Conservation (phyloP, 2,888 invertebrate genomes). For the Aleiodes testaceus region DNA sequence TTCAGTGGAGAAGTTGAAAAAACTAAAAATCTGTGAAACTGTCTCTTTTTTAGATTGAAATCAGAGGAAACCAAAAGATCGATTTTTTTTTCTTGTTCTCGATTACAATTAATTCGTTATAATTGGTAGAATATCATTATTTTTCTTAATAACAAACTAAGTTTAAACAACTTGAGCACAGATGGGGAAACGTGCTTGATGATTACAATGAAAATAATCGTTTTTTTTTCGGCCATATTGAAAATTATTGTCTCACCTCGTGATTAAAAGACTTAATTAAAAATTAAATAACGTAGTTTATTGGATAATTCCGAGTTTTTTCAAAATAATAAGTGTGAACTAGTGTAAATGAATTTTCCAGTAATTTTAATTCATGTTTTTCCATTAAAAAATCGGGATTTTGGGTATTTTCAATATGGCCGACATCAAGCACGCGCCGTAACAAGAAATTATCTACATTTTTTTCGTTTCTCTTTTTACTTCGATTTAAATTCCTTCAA, state of each 20-base stretch:
- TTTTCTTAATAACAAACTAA: constrained; percentile 62
- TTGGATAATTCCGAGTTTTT: constrained; percentile 5
- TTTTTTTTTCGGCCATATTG: constrained; percentile 8
- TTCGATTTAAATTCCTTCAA: constrained; percentile 30
- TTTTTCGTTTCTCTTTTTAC: constrained; percentile 38
- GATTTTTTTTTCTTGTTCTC: constrained; percentile 43
- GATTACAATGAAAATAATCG: constrained; percentile 5
- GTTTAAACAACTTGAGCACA: constrained; percentile 71
- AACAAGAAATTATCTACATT: constrained; percentile 68
- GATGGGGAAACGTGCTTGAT: constrained; percentile 58
- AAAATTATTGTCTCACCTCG: neutral
- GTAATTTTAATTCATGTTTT: constrained; percentile 16
- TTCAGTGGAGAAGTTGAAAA: constrained; percentile 15
- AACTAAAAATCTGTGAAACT: neutral
- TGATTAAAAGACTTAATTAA: constrained; percentile 12
- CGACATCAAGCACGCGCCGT: constrained; percentile 51
- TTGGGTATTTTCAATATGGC: constrained; percentile 30
- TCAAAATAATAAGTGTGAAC: constrained; percentile 4
- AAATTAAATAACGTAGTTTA: constrained; percentile 25
- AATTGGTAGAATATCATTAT: constrained; percentile 52
- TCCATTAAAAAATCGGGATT: constrained; percentile 35
- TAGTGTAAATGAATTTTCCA: neutral
- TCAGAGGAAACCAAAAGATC: constrained; percentile 50
- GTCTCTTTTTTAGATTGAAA: constrained; percentile 5
- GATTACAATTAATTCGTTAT: constrained; percentile 50